Conservation (phyloP, 2,113 vertebrate species). For the Phyllostomus hastatus region DNA sequence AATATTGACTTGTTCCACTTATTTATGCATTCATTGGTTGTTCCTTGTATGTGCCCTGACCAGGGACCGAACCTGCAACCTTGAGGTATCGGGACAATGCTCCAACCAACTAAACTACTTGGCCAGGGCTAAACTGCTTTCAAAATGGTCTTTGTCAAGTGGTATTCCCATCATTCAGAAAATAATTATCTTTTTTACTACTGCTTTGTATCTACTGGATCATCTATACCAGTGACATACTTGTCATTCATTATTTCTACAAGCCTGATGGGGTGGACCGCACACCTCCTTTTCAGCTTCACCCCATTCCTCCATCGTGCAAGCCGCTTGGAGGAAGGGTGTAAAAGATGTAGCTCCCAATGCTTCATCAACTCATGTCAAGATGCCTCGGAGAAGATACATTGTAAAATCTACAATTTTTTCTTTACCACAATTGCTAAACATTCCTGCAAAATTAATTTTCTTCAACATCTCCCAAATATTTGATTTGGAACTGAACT, state of each 20-base stretch:
- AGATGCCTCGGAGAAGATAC: neutral
- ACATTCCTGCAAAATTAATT: neutral
- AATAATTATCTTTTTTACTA: neutral
- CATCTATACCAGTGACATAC: neutral
- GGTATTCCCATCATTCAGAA: neutral
- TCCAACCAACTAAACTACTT: too few relatives aligned
- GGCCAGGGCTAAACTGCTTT: neutral
- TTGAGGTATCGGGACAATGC: too few relatives aligned
- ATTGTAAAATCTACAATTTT: neutral
- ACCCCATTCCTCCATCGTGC: neutral
- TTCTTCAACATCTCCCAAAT: neutral
- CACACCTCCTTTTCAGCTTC: neutral
- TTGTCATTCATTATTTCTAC: neutral
- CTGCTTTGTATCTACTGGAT: neutral
- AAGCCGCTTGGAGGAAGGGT: neutral
- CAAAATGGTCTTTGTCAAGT: neutral
- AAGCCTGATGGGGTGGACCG: neutral
- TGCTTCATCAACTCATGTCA: neutral
- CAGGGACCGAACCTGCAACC: too few relatives aligned
- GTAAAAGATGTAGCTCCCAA: neutral
- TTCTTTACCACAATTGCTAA: neutral
- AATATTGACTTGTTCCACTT: too few relatives aligned
- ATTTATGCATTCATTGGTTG: too few relatives aligned
- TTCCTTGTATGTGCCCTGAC: too few relatives aligned
- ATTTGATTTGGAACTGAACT: neutral